These are phyloP conservation scores for Epinotia brunnichana DNA, from an alignment of 2,888 invertebrate species.

Conservation along the genomic window DNA sequence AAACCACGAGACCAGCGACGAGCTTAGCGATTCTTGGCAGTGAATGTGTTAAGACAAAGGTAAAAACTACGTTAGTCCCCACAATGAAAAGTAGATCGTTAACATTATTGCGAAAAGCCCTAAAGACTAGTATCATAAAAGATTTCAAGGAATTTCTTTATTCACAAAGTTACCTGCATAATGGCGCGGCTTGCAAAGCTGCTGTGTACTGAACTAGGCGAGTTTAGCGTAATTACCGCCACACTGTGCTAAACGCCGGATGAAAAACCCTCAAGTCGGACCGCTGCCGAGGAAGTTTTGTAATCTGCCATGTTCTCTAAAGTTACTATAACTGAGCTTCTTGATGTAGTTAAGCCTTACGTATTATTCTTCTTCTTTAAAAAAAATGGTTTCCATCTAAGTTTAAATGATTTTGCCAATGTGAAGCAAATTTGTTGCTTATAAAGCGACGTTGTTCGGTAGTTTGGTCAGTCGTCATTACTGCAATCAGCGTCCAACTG, in stretches of 20 bases:
- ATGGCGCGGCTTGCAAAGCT: not conserved
- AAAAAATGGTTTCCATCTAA: too few species aligned
- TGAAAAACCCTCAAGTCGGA: slow-evolving; percentile 12
- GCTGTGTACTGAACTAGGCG: slow-evolving; percentile 9
- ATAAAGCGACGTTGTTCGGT: too few species aligned
- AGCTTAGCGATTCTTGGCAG: too few species aligned
- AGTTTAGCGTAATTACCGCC: slow-evolving; percentile 33
- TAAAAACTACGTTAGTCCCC: not conserved
- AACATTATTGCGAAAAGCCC: not conserved
- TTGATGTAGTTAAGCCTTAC: too few species aligned
- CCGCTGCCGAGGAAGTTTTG: slow-evolving; percentile 11
- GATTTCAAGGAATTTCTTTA: slow-evolving; percentile 14
- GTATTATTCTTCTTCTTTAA: too few species aligned
- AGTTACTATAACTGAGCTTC: not conserved
- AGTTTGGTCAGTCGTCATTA: too few species aligned
- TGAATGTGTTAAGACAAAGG: too few species aligned
- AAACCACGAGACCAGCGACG: too few species aligned
- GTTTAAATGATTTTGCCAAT: too few species aligned
- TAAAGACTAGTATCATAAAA: not conserved
- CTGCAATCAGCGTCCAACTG: too few species aligned
- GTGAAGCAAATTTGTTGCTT: too few species aligned
- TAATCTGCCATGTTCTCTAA: slow-evolving; percentile 25
- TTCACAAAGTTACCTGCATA: slow-evolving; percentile 22
- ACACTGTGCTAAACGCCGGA: slow-evolving; percentile 12
- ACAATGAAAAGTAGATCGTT: not conserved